These are phyloP conservation scores for Phylloscopus trochilus DNA, from an alignment of 2,113 vertebrate species.

Conservation along the genomic window DNA sequence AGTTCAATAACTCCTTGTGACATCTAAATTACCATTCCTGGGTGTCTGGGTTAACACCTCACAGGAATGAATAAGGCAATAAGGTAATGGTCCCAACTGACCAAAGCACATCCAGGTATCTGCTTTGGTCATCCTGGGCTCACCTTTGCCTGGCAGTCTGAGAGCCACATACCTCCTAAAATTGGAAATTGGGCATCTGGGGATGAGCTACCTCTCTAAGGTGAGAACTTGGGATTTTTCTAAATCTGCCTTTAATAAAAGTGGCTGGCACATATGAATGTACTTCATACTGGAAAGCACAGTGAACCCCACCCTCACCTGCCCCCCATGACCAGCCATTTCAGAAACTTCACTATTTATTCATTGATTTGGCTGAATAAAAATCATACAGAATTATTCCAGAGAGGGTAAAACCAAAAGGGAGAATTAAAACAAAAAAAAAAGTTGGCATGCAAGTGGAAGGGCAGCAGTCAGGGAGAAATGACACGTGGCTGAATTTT, in stretches of 20 bases:
- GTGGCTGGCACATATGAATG: not conserved
- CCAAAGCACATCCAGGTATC: not conserved
- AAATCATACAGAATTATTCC: not conserved
- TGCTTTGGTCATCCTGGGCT: not conserved
- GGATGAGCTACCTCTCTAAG: not conserved
- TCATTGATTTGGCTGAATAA: not conserved
- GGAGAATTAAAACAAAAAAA: not conserved
- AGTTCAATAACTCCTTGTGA: constrained; percentile 14
- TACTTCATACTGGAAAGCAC: not conserved
- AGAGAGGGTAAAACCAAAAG: not conserved
- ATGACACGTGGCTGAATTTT: not conserved
- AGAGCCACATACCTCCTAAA: not conserved
- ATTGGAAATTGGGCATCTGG: not conserved
- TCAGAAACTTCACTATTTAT: not conserved
- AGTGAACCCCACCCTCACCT: not conserved
- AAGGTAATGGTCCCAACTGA: not conserved
- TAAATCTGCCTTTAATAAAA: not conserved
- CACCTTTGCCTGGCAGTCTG: not conserved
- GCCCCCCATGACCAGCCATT: not conserved
- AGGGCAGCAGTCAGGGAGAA: not conserved
- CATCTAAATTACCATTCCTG: constrained; percentile 42
- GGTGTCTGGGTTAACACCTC: not conserved
- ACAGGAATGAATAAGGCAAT: not conserved
- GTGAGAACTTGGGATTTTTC: not conserved
- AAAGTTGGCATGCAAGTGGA: not conserved